phyloP scores from a whole-genome alignment of 2,113 vertebrate genomes.

The Hypocryptadius cinnamomeus region DNA sequence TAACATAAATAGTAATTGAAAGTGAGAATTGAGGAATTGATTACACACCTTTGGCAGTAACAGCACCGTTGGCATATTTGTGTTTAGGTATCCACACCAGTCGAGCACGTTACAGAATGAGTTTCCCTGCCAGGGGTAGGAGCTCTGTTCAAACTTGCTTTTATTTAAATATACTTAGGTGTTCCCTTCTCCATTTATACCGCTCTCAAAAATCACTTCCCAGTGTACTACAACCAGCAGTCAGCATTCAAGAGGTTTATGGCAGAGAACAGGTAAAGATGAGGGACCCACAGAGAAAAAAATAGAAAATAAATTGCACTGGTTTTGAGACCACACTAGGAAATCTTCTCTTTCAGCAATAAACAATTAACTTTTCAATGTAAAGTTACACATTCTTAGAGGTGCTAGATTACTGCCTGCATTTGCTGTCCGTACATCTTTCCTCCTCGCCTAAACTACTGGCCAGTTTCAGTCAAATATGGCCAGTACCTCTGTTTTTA shows the following conservation, averaged over 20 bases:
- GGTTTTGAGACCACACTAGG: neutral
- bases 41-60: neutral
- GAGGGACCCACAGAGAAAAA: neutral
- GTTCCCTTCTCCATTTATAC: neutral
- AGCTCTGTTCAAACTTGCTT: neutral
- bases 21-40: neutral
- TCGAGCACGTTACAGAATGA: accelerated
- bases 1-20: neutral
- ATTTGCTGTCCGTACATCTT: neutral
- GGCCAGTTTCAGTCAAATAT: neutral
- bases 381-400: neutral
- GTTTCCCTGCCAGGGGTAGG: neutral
- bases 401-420: neutral
- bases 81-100: neutral
- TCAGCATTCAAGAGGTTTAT: neutral
- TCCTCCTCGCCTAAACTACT: neutral
- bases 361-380: neutral
- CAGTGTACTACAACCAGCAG: neutral
- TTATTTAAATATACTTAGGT: neutral
- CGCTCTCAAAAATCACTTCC: neutral
- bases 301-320: neutral
- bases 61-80: neutral
- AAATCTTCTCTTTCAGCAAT: neutral
- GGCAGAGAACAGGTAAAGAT: neutral
- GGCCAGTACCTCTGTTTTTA: neutral